Evolutionary conservation across 1,140 invertebrate species (phyloP), one percentile per base, ranked within the genome.

Genomic region (Drosophila murphyi): DNA sequence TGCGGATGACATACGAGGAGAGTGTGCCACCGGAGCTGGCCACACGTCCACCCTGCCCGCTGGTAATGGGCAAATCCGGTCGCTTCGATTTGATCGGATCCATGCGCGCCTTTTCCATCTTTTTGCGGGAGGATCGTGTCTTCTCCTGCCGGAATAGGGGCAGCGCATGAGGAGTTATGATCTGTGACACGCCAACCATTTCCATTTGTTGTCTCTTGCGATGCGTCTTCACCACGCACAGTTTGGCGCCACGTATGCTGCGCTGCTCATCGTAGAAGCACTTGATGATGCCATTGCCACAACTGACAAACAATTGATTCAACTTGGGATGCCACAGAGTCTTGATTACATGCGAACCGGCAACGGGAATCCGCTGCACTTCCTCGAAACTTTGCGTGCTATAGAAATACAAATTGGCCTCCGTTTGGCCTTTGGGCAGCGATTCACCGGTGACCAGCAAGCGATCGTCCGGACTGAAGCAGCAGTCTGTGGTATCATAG

Each of bases 51-150:
- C 97, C 97, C 80, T 97, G 96, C 0, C 94, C 94, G 8, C 94
- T 95, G 20, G 98, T 99, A n/a, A 99, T 98, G 0, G 99, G 99
- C 51, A 99, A 93, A 93, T 99, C 98, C n/a, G 98, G 99, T 78
- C 97, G 93, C 70, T 95, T 95, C 1, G 98, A 99, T 93, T 98
- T 99, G 0, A 98, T 94, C 0, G 97, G 98, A 94, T 99, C 98
- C 82, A 97, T 93, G 37, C 97, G 93, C 56, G 98, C 97, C 82
- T 98, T 98, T 88, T 99, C 97, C 95, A 98, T 96, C 91, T 97
- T 96, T 92, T 98, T 98, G 72, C 96, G 95, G 34, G 96, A 96
- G 3, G 98, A 98, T 76, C 97, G 96, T 8, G 98, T 95, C 83
- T 97, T 95, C 76, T 99, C 97, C 93, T 99, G 97, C 64, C 98